Conservation (phyloP, 2,113 vertebrate genomes). For the Crotalus tigris region DNA sequence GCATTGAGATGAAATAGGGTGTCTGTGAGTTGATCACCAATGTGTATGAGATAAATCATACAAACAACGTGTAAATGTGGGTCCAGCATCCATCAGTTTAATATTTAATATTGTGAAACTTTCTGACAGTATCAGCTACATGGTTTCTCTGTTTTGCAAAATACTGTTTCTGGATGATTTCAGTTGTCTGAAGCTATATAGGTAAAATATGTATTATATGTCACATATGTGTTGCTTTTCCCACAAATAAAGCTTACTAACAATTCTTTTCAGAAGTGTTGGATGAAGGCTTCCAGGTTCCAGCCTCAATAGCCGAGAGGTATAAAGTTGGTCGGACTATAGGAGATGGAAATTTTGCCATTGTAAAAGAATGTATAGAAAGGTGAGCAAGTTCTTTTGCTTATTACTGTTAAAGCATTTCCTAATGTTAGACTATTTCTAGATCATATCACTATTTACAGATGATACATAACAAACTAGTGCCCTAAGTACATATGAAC, state of each 20-base stretch:
- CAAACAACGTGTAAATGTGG: slow-evolving; percentile 39
- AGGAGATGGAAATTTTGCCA: slow-evolving; percentile 96
- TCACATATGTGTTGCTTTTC: slow-evolving; percentile 68
- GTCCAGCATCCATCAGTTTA: slow-evolving; percentile 44
- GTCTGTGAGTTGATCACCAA: slow-evolving; percentile 44
- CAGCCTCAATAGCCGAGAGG: slow-evolving; percentile 87
- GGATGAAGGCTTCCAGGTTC: slow-evolving; percentile 86
- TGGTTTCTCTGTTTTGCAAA: slow-evolving; percentile 52
- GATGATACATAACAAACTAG: slow-evolving; percentile 45
- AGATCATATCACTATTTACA: slow-evolving; percentile 45
- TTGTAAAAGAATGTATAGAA: slow-evolving; percentile 97
- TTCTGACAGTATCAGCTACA: slow-evolving; percentile 52
- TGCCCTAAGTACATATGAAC: slow-evolving; percentile 32
- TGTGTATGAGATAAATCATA: slow-evolving; percentile 49
- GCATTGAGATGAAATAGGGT: slow-evolving; percentile 34
- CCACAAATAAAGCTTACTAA: slow-evolving; percentile 71
- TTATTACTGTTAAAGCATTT: slow-evolving; percentile 44
- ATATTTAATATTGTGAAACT: slow-evolving; percentile 64
- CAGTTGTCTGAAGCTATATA: slow-evolving; percentile 44
- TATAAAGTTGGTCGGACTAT: slow-evolving; percentile 96
- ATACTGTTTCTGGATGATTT: slow-evolving; percentile 55
- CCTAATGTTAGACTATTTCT: slow-evolving; percentile 43
- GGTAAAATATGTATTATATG: slow-evolving; percentile 58
- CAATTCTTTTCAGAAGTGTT: slow-evolving; percentile 79
- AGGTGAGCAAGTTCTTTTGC: slow-evolving; percentile 70